Percentiles rank a stretch among this genome's conserved stretches.
These are phyloP conservation scores for Chouioia cunea DNA, from an alignment of 2,888 invertebrate genomes.

Conservation along the genomic window DNA sequence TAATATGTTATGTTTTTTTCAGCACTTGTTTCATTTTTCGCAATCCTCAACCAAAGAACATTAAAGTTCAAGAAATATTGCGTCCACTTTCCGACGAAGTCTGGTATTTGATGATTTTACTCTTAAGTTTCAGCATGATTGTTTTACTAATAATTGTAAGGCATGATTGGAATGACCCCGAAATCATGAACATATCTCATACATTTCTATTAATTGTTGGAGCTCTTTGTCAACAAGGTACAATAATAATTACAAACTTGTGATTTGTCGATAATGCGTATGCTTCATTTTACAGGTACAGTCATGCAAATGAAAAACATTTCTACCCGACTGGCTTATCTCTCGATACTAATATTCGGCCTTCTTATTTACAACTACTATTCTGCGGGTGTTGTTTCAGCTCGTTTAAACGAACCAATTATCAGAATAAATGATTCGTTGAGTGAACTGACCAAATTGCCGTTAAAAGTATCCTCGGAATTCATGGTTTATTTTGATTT, in stretches of 20 bases:
- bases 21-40: constrained; percentile 58
- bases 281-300: constrained; percentile 52
- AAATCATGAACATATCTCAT: constrained; percentile 25
- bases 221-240: constrained; percentile 58
- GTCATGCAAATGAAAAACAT: constrained; percentile 53
- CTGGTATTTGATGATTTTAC: constrained; percentile 50
- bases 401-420: constrained; percentile 58
- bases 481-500: constrained; percentile 54
- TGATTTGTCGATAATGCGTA: too few species aligned
- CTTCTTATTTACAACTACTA: constrained; percentile 62
- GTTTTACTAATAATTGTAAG: constrained; percentile 38
- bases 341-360: constrained; percentile 57
- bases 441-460: constrained; percentile 54
- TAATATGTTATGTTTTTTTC: background rate
- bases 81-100: constrained; percentile 51
- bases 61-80: constrained; percentile 50
- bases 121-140: constrained; percentile 37
- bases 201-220: constrained; percentile 50
- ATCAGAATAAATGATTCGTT: constrained; percentile 63
- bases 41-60: constrained; percentile 49
- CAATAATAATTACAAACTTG: background rate
- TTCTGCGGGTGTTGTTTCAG: constrained; percentile 60
- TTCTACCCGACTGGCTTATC: constrained; percentile 57
- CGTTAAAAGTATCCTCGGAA: constrained; percentile 57
- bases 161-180: constrained; percentile 43